These are phyloP conservation scores for Orthonyx spaldingii DNA, from an alignment of 2,113 vertebrate genomes.

Conservation along the genomic window DNA sequence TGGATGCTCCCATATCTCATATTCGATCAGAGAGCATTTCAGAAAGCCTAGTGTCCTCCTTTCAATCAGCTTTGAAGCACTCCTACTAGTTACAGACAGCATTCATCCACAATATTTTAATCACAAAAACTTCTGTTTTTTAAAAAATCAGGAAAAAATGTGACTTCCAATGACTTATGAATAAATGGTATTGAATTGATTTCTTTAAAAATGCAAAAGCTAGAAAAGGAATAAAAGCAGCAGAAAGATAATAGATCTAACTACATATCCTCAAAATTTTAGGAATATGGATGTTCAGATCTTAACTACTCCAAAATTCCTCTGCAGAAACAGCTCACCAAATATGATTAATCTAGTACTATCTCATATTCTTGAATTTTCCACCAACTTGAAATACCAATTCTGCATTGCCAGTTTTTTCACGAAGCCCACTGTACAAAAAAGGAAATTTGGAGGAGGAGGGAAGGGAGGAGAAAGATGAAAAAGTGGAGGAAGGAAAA, in stretches of 20 bases:
- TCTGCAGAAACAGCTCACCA: not conserved
- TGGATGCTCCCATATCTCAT: conserved; percentile 24
- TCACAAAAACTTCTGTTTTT: not conserved
- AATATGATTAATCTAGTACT: not conserved
- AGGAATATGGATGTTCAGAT: not conserved
- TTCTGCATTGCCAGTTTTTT: not conserved
- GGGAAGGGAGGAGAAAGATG: not conserved
- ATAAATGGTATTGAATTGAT: not conserved
- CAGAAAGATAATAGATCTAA: not conserved
- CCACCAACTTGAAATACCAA: not conserved
- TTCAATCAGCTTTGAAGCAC: conserved; percentile 22
- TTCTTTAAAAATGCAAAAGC: not conserved
- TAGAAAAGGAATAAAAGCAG: not conserved
- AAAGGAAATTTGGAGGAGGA: not conserved
- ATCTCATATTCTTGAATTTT: not conserved
- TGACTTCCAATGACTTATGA: not conserved
- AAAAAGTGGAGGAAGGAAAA: not conserved
- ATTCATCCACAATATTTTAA: not conserved
- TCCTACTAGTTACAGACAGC: not conserved
- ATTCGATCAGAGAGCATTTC: conserved; percentile 35
- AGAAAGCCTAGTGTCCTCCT: conserved; percentile 20
- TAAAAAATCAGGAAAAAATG: not conserved
- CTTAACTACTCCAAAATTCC: not conserved
- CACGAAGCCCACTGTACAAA: not conserved
- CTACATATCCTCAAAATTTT: not conserved